Conservation (phyloP, 2,797 vertebrate genomes). For the Microctenopoma steveboyesi region DNA sequence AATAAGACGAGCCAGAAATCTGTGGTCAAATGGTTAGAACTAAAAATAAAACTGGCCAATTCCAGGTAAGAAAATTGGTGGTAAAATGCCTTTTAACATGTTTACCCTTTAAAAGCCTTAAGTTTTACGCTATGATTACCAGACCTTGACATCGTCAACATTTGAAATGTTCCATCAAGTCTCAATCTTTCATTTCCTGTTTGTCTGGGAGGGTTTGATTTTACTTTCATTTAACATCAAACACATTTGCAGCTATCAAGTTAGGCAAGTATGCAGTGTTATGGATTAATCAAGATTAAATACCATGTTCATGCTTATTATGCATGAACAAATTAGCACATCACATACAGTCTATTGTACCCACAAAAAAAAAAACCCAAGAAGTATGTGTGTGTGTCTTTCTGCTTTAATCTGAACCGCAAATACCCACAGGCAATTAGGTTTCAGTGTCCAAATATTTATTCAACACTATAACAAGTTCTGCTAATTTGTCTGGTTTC, state of each 20-base stretch:
- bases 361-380: too few relatives aligned
- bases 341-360: too few relatives aligned
- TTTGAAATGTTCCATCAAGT: slow-evolving; percentile 23
- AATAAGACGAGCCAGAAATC: too few relatives aligned
- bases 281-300: neutral
- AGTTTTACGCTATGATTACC: neutral
- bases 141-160: slow-evolving; percentile 5
- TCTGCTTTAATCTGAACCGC: too few relatives aligned
- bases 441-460: slow-evolving; percentile 30
- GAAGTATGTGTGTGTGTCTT: too few relatives aligned
- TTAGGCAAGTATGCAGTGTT: neutral
- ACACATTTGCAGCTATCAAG: too few relatives aligned
- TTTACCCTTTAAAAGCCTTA: neutral
- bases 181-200: slow-evolving; percentile 55
- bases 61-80: neutral
- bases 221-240: slow-evolving; percentile 42
- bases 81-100: neutral
- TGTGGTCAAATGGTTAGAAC: neutral
- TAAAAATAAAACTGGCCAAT: neutral
- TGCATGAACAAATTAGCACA: too few relatives aligned
- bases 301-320: too few relatives aligned
- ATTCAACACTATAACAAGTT: neutral
- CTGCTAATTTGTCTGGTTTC: slow-evolving; percentile 10
- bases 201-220: slow-evolving; percentile 15
- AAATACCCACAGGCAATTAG: neutral